Conservation (phyloP, 2,888 invertebrate genomes). For the Coelinius sp. region DNA sequence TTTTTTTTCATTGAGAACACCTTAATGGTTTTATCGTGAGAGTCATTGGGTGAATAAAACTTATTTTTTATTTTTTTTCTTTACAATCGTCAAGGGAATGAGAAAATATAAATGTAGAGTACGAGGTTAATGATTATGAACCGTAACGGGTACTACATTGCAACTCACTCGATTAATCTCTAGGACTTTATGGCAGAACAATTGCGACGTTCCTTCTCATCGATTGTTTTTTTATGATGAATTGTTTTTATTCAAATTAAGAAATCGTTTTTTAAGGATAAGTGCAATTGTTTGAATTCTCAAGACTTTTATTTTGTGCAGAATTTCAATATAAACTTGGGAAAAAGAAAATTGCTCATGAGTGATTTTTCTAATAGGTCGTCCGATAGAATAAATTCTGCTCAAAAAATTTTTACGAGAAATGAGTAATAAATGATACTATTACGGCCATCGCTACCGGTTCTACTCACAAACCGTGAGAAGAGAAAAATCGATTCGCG, state of each 20-base stretch:
- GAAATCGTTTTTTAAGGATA: neutral
- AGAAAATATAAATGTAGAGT: slow-evolving; percentile 12
- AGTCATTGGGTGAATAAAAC: neutral
- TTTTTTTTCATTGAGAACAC: neutral
- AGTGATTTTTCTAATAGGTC: neutral
- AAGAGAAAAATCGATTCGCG: neutral
- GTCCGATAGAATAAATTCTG: neutral
- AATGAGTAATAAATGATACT: neutral
- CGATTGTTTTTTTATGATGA: neutral
- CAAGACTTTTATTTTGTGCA: neutral
- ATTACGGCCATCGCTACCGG: neutral
- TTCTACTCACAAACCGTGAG: neutral
- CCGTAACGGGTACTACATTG: slow-evolving; percentile 11
- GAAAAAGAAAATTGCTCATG: no score
- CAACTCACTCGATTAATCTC: slow-evolving; percentile 22
- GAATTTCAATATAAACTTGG: neutral
- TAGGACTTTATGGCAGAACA: neutral
- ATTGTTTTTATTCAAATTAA: neutral
- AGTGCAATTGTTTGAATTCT: neutral
- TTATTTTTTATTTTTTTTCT: slow-evolving; percentile 1
- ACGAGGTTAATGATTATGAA: slow-evolving; percentile 20
- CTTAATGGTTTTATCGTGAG: slow-evolving; percentile 6
- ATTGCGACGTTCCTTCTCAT: neutral
- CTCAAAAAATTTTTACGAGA: neutral
- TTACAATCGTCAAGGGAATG: neutral